phyloP scores from a whole-genome alignment of 1,140 invertebrate species.

The Thalassaphorura encarpata region DNA sequence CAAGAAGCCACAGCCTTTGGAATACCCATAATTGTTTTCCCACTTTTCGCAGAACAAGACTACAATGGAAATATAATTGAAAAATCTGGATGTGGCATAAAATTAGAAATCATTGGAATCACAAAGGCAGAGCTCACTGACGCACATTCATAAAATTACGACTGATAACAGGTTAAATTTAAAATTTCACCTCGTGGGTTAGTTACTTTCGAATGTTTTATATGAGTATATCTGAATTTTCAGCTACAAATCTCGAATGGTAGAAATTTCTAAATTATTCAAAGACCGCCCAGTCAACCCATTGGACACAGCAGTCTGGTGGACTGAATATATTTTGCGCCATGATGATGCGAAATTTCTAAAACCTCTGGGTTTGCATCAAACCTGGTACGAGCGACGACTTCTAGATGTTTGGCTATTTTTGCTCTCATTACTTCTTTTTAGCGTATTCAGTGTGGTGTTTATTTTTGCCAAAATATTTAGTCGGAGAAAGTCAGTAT shows the following conservation, averaged over 20 bases:
- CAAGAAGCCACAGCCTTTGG: slow-evolving; percentile 5
- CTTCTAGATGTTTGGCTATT: slow-evolving; percentile 19
- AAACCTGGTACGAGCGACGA: slow-evolving; percentile 10
- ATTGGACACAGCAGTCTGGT: slow-evolving; percentile 18
- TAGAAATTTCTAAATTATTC: slow-evolving; percentile 3
- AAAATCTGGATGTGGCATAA: background rate
- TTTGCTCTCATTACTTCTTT: background rate
- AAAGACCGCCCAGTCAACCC: slow-evolving; percentile 14
- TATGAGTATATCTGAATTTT: too few species aligned
- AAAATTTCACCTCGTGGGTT: too few species aligned
- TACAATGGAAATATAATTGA: slow-evolving; percentile 3
- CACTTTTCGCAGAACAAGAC: slow-evolving; percentile 21
- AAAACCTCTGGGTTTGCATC: slow-evolving; percentile 1
- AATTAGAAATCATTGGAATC: background rate
- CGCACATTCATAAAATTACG: background rate
- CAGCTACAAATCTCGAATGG: slow-evolving; percentile 13
- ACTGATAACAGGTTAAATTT: too few species aligned
- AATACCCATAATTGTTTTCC: slow-evolving; percentile 12
- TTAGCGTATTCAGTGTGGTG: background rate
- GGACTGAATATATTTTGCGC: slow-evolving; percentile 22
- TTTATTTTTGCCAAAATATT: background rate
- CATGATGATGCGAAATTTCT: slow-evolving; percentile 11
- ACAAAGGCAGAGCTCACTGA: background rate
- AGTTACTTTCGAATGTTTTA: too few species aligned
- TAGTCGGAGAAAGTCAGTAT: too few species aligned